Evolutionary conservation across 2,113 vertebrate species (phyloP), one percentile per base, ranked within the genome.

Genomic region (Myotis lucifugus): DNA sequence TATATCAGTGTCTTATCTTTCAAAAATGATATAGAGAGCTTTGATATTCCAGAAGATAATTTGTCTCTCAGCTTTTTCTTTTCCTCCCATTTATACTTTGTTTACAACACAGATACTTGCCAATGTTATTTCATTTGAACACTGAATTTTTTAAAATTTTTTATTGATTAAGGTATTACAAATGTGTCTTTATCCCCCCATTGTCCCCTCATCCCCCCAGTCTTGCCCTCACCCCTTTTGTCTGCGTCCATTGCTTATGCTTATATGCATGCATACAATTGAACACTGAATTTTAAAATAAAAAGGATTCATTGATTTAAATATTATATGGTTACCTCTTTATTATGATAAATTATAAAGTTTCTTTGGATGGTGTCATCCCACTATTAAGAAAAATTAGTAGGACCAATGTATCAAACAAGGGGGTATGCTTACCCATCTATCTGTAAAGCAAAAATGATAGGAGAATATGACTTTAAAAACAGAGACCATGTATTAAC

Each of bases 51-150:
- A 91, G 25, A 72, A 87, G 42, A 50, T 76, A 88, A 76, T 27
- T 34, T 61, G 8, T 27, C 23, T 61, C 37, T 59, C 0, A 7
- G 2, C 1, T 86, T 90, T 84, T 73, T 11, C 27, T 90, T 89
- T 81, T 76, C 15, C 23, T 72, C 18, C 14, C 1, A 46, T 50
- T 59, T 72, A 23, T 4, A 48, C 42, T 96, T 54, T 73, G 23
- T 59, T 94, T 54, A n/a, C 1, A 67, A 2, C 4, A 70, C 2
- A 95, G 8, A 50, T 90, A 9, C 32, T 79, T 74, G 21, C 10
- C 77, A 92, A 77, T 72, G 83, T 66, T 76, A 67, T 88, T 91
- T 92, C 23, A 79, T 66, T 83, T 13, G 5, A 85, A 88, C 10
- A 94, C 81, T 46, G 0, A 52, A n/a, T 61, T 95, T 78, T 82